Evolutionary conservation across 2,888 invertebrate genomes (phyloP).

Genomic region (Cheilosia vernalis): DNA sequence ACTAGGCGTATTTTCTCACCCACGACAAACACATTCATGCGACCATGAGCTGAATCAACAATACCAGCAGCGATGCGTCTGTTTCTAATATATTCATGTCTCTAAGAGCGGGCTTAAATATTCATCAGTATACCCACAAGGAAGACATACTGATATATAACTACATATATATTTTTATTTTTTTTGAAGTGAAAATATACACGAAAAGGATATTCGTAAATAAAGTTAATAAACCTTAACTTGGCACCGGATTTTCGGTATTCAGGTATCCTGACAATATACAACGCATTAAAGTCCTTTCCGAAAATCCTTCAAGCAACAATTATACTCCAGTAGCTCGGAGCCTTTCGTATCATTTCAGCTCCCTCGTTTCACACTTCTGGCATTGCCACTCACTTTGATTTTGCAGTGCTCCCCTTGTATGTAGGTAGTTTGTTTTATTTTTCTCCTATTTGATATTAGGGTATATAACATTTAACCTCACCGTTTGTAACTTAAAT

Average conservation of each 20-base stretch:
- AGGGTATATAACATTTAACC: not conserved
- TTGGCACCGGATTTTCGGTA: conserved; percentile 22
- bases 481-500: no score
- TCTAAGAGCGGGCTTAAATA: conserved; percentile 33
- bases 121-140: conserved; percentile 10
- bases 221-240: conserved; percentile 39
- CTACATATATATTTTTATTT: not conserved
- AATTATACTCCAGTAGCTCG: conserved; percentile 19
- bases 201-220: conserved; percentile 26
- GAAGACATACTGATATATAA: not conserved
- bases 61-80: conserved; percentile 21
- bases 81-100: conserved; percentile 36
- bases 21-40: not conserved
- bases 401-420: not conserved
- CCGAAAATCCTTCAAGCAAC: conserved; percentile 20
- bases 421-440: not conserved
- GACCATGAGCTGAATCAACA: conserved; percentile 10
- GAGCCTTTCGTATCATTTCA: conserved; percentile 11
- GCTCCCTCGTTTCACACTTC: conserved; percentile 5
- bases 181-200: conserved; percentile 6
- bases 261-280: conserved; percentile 24
- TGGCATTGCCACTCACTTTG: conserved; percentile 25
- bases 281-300: conserved; percentile 23
- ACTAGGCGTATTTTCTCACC: conserved; percentile 1
- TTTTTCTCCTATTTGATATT: not conserved